Conservation (phyloP, 1,140 invertebrate species). For the Brachionus plicatilis region DNA sequence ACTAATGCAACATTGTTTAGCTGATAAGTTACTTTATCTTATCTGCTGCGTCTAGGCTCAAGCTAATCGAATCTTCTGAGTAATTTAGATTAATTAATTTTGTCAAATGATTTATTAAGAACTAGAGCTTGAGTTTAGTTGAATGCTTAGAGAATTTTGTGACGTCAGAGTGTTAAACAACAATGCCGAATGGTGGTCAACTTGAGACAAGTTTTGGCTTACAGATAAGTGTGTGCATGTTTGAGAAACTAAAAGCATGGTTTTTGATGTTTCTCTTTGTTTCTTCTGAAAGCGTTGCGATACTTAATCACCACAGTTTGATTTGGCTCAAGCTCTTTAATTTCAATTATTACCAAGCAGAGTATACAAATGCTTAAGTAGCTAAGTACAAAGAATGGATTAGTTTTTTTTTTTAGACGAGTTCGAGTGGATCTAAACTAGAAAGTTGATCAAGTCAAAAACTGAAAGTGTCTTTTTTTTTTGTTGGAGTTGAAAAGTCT, state of each 20-base stretch:
- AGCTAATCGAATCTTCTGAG: neutral
- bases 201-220: neutral
- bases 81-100: neutral
- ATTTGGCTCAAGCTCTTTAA: neutral
- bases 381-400: neutral
- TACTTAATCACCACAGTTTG: neutral
- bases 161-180: neutral
- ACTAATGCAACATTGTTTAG: neutral
- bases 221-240: neutral
- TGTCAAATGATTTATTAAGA: neutral
- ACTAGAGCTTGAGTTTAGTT: neutral
- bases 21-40: neutral
- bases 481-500: neutral
- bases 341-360: neutral
- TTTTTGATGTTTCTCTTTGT: neutral
- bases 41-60: neutral
- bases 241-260: neutral
- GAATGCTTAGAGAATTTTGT: neutral
- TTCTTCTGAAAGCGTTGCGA: neutral
- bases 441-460: neutral
- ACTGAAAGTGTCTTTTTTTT: neutral
- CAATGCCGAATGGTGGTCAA: neutral
- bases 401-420: neutral
- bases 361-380: neutral
- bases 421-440: neutral